A percentile compares a stretch with the other conserved stretches of the same genome.
Evolutionary conservation across 2,797 vertebrate genomes (phyloP).

Genomic region (Hoplostethus mediterraneus): DNA sequence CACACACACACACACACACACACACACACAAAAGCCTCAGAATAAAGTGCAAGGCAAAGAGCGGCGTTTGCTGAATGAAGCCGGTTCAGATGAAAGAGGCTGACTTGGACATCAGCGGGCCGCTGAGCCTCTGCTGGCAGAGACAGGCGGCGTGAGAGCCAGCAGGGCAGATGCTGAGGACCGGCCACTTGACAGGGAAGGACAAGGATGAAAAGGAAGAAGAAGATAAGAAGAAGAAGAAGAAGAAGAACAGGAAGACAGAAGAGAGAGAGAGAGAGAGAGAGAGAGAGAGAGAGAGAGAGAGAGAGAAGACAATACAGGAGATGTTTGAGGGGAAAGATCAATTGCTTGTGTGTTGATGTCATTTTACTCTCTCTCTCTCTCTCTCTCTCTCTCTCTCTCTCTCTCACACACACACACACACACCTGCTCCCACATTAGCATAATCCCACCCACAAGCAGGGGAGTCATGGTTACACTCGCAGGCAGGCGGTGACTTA

Average conservation of each 20-base stretch:
- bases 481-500: constrained; percentile 68
- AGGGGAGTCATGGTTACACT: constrained; percentile 69
- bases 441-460: constrained; percentile 75
- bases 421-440: constrained; percentile 52
- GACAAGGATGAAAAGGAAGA: constrained; percentile 43
- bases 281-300: constrained; percentile 33
- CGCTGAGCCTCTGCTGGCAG: constrained; percentile 70
- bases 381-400: constrained; percentile 30
- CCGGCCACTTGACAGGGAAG: constrained; percentile 62
- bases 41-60: constrained; percentile 52
- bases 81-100: constrained; percentile 71
- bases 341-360: constrained; percentile 1
- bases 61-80: constrained; percentile 70
- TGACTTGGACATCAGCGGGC: constrained; percentile 63
- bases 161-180: constrained; percentile 73
- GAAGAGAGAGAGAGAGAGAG: constrained; percentile 22
- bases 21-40: constrained; percentile 46
- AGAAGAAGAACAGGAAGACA: not conserved
- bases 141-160: constrained; percentile 52
- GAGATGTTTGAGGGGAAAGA: not conserved
- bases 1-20: constrained; percentile 22
- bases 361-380: constrained; percentile 24
- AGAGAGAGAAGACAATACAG: constrained; percentile 14
- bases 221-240: no score
- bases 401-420: constrained; percentile 12